phyloP scores from a whole-genome alignment of 2,797 vertebrate genomes.

The Tokudaia muenninki region DNA sequence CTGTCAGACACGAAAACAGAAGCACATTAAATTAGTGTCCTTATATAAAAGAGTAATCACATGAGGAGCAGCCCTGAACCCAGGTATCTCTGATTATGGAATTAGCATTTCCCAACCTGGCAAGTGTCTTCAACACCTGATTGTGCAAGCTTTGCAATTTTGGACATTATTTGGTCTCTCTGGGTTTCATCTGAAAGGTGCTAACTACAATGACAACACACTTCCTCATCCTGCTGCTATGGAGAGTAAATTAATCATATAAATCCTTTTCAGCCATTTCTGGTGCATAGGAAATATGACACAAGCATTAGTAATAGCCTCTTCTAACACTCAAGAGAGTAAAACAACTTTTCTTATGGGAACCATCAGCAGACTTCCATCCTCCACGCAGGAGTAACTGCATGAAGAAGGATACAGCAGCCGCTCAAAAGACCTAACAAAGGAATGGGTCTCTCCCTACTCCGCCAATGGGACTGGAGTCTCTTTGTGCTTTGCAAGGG shows the following conservation, averaged over 20 bases:
- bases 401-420: neutral
- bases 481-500: neutral
- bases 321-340: neutral
- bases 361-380: constrained; percentile 9
- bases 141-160: neutral
- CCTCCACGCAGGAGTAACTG: neutral
- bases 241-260: constrained; percentile 38
- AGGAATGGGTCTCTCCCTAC: neutral
- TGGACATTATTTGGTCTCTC: neutral
- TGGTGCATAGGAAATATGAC: neutral
- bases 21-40: neutral
- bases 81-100: neutral
- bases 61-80: neutral
- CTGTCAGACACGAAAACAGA: neutral
- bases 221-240: neutral
- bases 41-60: neutral
- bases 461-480: neutral
- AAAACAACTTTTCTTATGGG: neutral
- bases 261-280: neutral
- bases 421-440: constrained; percentile 17
- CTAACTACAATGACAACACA: neutral
- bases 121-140: constrained; percentile 21
- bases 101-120: constrained; percentile 19
- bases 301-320: neutral
- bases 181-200: constrained; percentile 13